Evolutionary conservation across 2,797 vertebrate species (phyloP), one percentile per base, ranked within the genome.

Genomic region (Pristis pectinata): DNA sequence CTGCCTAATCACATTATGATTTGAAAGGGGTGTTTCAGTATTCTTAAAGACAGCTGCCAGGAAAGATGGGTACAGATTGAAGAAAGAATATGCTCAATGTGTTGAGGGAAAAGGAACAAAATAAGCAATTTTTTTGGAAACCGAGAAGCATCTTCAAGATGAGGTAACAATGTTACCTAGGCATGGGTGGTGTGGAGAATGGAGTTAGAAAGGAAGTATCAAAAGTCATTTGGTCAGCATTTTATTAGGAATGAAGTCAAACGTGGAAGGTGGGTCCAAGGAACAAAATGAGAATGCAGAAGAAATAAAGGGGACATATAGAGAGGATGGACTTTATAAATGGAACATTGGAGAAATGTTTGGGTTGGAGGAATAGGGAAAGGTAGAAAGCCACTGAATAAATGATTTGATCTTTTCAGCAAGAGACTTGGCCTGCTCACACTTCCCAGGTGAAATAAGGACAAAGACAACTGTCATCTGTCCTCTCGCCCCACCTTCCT

Each of bases 131-230:
- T 11, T 76, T n/a, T 79, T 79, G 79, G 0, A 1, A 24, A 37
- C 1, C 0, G 3, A n/a, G n/a, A 41, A 49, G 44, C 27, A 83
- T 2, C 27, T 27, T 19, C 17, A 19, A 37, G 44, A 19, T 44
- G 22, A 82, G 17, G 44, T 27, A 77, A 30, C 5, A n/a, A 44
- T 44, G 44, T 44, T 44, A 83, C 22, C 19, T 0, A 96, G n/a
- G 64, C 53, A 70, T 74, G 96, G n/a, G 95, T 82, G 95, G 95
- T 96, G 96, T 94, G 96, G 95, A 96, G 61, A 95, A 95, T 94
- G 95, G 94, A 95, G 95, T 96, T 94, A 95, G 95, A 96, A 82
- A 41, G 24, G 3, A 49, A 79, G 74, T 49, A 49, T 49, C 2
- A 49, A 49, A 49, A 1, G 49, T 49, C 67, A 24, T 8, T 0